Base-by-base conservation (phyloP, 2,888 invertebrate species). In the Mesochorus sp. region DNA sequence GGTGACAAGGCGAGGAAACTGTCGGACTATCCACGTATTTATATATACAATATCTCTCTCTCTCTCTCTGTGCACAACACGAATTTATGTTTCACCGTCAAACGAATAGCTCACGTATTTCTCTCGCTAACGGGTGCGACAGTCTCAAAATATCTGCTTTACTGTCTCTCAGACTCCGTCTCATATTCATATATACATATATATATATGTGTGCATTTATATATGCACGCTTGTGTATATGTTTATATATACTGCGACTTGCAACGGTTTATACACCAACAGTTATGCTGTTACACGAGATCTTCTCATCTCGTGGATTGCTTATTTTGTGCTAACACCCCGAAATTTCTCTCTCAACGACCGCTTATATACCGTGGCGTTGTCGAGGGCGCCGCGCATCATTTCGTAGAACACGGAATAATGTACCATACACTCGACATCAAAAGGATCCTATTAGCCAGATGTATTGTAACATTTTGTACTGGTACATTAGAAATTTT, bases 1-100 rank as follows among this genome's bases (percentile, higher is more conserved):
- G 88, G 84, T 88, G 90, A 88, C 89, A 87, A 87, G 88, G 84
- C 90, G 88, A 87, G 90, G 87, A 88, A 88, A 89, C 86, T 84
- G 84, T 83, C 80, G 81, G 80, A 84, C 86, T n/a, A n/a, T n/a
- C n/a, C n/a, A n/a, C n/a, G n/a, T n/a, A n/a, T n/a, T n/a, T n/a
- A n/a, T n/a, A n/a, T n/a, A n/a, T n/a, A n/a, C n/a, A n/a, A n/a
- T n/a, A n/a, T n/a, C n/a, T n/a, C n/a, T n/a, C n/a, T n/a, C n/a
- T n/a, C n/a, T n/a, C n/a, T n/a, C n/a, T n/a, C n/a, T n/a, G 86
- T 83, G 57, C 80, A 49, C 57, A 26, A 55, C 55, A 75, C 83
- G 84, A 86, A 89, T 90, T 89, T 89, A 90, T 89, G 88, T 86
- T 84, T 84, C 85, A 80, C 83, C 86, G 88, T 88, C 88, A 89